Evolutionary conservation across 2,888 invertebrate species (phyloP).

Genomic region (Cryptus viduatorius): DNA sequence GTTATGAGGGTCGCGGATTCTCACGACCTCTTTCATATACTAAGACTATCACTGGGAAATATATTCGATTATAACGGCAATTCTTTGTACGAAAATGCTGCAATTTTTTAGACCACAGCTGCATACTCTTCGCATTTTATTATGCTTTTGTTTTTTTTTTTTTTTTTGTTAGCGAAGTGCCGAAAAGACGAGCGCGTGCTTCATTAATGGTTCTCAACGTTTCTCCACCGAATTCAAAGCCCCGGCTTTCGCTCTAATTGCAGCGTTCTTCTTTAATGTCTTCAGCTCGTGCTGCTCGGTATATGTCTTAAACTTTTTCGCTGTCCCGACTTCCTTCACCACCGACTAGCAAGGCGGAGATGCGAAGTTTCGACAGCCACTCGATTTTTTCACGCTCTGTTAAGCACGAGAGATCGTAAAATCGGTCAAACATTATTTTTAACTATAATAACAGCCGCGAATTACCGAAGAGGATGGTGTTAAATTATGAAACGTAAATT

Average conservation of each 20-base stretch:
- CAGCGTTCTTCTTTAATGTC: conserved; percentile 64
- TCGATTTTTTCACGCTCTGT: conserved; percentile 65
- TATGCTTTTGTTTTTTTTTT: background rate
- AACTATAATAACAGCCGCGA: conserved; percentile 21
- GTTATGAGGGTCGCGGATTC: conserved; percentile 35
- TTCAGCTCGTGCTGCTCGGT: conserved; percentile 43
- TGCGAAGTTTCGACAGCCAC: conserved; percentile 57
- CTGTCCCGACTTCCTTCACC: conserved; percentile 1
- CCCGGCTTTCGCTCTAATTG: conserved; percentile 50
- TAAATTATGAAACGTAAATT: conserved; percentile 9
- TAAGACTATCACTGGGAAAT: background rate
- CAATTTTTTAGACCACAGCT: background rate
- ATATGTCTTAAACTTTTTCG: conserved; percentile 25
- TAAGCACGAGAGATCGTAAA: conserved; percentile 57
- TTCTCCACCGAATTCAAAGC: conserved; percentile 46
- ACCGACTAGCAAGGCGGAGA: conserved; percentile 11
- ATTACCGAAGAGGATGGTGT: conserved; percentile 10
- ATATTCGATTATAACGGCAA: background rate
- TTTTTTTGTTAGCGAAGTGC: background rate
- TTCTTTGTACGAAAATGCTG: background rate
- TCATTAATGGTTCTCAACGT: conserved; percentile 30
- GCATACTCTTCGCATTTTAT: conserved; percentile 38
- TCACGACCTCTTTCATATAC: background rate
- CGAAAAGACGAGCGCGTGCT: conserved; percentile 51
- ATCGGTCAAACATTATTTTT: conserved; percentile 1